phyloP scores from a whole-genome alignment of 1,140 invertebrate species.

The Andrena cerasifolii region DNA sequence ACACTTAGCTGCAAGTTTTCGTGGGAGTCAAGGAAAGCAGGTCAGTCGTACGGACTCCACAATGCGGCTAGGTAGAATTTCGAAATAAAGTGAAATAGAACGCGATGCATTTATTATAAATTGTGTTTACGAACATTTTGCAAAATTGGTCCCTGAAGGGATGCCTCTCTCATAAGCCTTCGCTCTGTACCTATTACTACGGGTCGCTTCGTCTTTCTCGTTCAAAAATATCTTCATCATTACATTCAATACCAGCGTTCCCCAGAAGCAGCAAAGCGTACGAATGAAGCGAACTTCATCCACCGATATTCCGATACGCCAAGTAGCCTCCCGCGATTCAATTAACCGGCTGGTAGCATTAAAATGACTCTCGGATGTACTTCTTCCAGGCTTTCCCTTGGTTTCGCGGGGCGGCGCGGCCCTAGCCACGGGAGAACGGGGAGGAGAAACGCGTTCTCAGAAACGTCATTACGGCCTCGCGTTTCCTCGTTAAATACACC shows the following conservation, averaged over 20 bases:
- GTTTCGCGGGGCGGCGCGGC: not conserved
- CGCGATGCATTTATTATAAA: too few relatives aligned
- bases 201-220: not conserved
- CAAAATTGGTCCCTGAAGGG: too few relatives aligned
- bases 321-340: not conserved
- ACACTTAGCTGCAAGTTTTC: not conserved
- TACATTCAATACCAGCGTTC: not conserved
- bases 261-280: not conserved
- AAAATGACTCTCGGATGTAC: constrained; percentile 14
- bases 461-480: constrained; percentile 61
- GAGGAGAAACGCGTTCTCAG: constrained; percentile 22
- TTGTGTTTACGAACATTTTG: too few relatives aligned
- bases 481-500: constrained; percentile 60
- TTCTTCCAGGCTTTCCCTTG: not conserved
- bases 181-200: too few relatives aligned
- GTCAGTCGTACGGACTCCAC: too few relatives aligned
- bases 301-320: too few relatives aligned
- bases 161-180: too few relatives aligned
- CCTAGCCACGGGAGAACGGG: too few relatives aligned
- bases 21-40: not conserved
- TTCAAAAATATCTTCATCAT: not conserved
- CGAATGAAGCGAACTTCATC: not conserved
- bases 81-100: too few relatives aligned
- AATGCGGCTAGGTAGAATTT: too few relatives aligned
- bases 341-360: constrained; percentile 6